Percentiles rank a stretch among this genome's conserved stretches.
Evolutionary conservation across 2,888 invertebrate species (phyloP).

Genomic region (Iphiclides podalirius): DNA sequence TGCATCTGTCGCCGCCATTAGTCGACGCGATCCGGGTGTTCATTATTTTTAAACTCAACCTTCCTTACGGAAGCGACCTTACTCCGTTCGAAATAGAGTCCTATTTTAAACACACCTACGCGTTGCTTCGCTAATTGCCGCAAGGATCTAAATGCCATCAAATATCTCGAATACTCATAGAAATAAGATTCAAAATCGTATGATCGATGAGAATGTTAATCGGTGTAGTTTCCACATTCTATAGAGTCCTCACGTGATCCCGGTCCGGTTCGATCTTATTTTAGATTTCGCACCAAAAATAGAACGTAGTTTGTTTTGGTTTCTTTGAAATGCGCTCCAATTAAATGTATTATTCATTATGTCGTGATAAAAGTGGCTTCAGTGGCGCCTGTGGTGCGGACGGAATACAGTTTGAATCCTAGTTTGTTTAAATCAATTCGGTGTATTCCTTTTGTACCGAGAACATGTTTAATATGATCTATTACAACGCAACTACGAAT

Average conservation of each 20-base stretch:
- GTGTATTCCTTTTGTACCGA: too few relatives aligned
- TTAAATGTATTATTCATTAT: too few relatives aligned
- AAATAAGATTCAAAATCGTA: neutral
- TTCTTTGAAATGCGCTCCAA: constrained; percentile 2
- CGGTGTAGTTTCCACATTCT: neutral
- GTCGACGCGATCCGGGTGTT: constrained; percentile 11
- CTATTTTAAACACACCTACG: too few relatives aligned
- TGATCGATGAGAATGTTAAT: neutral
- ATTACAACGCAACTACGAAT: too few relatives aligned
- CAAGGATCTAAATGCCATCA: too few relatives aligned
- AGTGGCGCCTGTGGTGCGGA: too few relatives aligned
- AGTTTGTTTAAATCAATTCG: too few relatives aligned
- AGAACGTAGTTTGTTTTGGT: constrained; percentile 13
- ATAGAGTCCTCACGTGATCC: neutral
- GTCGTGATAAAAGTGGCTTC: too few relatives aligned
- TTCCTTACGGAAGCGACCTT: neutral
- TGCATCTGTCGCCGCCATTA: neutral
- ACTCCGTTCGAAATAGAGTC: neutral
- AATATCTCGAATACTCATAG: neutral
- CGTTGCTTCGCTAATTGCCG: too few relatives aligned
- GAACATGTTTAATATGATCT: too few relatives aligned
- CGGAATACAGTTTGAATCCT: too few relatives aligned
- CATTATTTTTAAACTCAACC: constrained; percentile 8
- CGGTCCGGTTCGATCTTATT: constrained; percentile 1
- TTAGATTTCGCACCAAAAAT: constrained; percentile 2